These are phyloP conservation scores for Clarias fuscus DNA, from an alignment of 2,797 vertebrate species.

Conservation along the genomic window DNA sequence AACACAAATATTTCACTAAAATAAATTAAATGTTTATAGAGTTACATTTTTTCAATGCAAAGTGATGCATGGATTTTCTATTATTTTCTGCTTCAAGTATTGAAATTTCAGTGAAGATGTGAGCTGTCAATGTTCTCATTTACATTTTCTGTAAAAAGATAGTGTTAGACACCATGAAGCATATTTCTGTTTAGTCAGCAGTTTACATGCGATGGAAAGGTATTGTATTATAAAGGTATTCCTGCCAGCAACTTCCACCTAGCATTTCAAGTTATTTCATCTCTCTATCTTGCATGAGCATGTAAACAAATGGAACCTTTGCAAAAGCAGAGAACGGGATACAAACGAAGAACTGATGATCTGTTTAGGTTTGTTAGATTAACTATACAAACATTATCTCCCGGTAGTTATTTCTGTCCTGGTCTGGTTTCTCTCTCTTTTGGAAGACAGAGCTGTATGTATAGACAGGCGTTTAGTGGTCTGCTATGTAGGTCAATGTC, in stretches of 20 bases:
- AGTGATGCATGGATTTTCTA: background rate
- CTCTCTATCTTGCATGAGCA: background rate
- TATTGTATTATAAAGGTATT: constrained; percentile 2
- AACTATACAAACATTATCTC: constrained; percentile 63
- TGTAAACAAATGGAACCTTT: background rate
- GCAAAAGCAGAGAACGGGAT: background rate
- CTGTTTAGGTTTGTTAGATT: constrained; percentile 33
- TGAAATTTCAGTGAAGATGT: background rate
- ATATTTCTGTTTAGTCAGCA: constrained; percentile 26
- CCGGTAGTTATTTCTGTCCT: constrained; percentile 67
- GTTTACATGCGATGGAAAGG: constrained; percentile 1
- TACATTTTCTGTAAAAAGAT: constrained; percentile 7
- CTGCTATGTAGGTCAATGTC: constrained; percentile 47
- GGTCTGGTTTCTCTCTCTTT: constrained; percentile 59
- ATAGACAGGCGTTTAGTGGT: constrained; percentile 20
- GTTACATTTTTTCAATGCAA: background rate
- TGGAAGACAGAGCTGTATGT: constrained; percentile 14
- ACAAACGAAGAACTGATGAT: background rate
- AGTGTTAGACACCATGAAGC: background rate
- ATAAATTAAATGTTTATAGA: background rate
- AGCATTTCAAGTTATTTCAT: constrained; percentile 9
- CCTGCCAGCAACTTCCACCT: background rate
- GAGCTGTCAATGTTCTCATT: background rate
- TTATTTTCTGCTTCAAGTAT: background rate
- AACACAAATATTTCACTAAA: background rate